Evolutionary conservation across 2,888 invertebrate genomes (phyloP).

Genomic region (Rhaphigaster nebulosa): DNA sequence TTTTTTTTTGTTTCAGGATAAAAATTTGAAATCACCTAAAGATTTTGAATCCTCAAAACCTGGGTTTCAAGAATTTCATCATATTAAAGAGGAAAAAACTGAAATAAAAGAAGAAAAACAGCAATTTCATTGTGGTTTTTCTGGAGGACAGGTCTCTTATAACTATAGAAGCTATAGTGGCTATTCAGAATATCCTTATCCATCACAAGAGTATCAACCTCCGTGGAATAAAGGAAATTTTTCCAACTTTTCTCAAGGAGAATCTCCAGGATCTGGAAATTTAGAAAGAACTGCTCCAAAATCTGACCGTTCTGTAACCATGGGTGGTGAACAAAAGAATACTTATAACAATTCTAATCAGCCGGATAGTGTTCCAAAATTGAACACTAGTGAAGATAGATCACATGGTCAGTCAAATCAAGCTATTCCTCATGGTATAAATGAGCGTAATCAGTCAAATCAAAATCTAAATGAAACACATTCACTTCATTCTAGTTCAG

Average conservation of each 20-base stretch:
- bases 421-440: slow-evolving; percentile 5
- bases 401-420: background rate
- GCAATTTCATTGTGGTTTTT: slow-evolving; percentile 58
- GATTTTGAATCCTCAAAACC: slow-evolving; percentile 51
- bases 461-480: slow-evolving; percentile 35
- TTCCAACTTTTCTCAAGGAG: slow-evolving; percentile 7
- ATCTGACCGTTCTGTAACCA: background rate
- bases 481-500: slow-evolving; percentile 29
- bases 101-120: slow-evolving; percentile 57
- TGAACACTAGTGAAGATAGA: slow-evolving; percentile 1
- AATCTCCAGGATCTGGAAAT: background rate
- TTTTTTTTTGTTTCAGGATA: slow-evolving; percentile 51
- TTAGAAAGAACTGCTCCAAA: background rate
- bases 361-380: background rate
- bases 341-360: slow-evolving; percentile 23
- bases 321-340: slow-evolving; percentile 18
- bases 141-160: slow-evolving; percentile 59
- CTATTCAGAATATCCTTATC: slow-evolving; percentile 43
- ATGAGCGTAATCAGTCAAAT: slow-evolving; percentile 39
- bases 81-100: slow-evolving; percentile 61
- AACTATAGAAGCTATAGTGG: slow-evolving; percentile 42
- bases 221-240: slow-evolving; percentile 48
- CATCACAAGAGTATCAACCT: slow-evolving; percentile 45
- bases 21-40: slow-evolving; percentile 55
- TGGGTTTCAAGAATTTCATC: slow-evolving; percentile 56